phyloP scores from a whole-genome alignment of 1,140 invertebrate genomes.

The Bombus cullumanus region DNA sequence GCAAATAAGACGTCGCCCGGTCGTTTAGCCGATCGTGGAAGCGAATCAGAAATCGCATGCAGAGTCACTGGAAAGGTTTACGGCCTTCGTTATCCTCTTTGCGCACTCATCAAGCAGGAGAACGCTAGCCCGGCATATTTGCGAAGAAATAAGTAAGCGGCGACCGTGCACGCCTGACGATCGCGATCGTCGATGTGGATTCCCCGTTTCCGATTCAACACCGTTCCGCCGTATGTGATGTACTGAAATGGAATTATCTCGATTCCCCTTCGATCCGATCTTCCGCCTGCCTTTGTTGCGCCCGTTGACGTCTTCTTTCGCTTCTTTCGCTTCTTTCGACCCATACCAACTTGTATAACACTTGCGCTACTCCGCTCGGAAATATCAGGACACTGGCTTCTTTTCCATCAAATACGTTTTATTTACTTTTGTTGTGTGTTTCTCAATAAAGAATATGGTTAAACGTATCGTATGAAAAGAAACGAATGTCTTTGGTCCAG shows the following conservation, averaged over 20 bases:
- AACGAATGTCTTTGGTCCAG: too few relatives aligned
- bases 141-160: constrained; percentile 36
- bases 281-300: constrained; percentile 31
- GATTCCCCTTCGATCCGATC: constrained; percentile 48
- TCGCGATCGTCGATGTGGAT: constrained; percentile 44
- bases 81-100: constrained; percentile 53
- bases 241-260: constrained; percentile 53
- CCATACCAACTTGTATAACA: too few relatives aligned
- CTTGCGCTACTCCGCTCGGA: too few relatives aligned
- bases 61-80: constrained; percentile 52
- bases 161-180: constrained; percentile 30
- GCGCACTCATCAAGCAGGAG: constrained; percentile 37
- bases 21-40: constrained; percentile 53
- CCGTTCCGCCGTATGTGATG: constrained; percentile 35
- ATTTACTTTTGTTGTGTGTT: too few relatives aligned
- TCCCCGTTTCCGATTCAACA: constrained; percentile 49
- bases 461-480: too few relatives aligned
- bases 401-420: too few relatives aligned
- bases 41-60: constrained; percentile 54
- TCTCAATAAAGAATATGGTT: too few relatives aligned
- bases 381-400: too few relatives aligned
- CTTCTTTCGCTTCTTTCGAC: background rate
- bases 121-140: constrained; percentile 32
- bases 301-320: constrained; percentile 42
- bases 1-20: constrained; percentile 46